A percentile compares a stretch with the other conserved stretches of the same genome.
Conservation (phyloP, 2,888 invertebrate species). For the Petrolisthes manimaculis region DNA sequence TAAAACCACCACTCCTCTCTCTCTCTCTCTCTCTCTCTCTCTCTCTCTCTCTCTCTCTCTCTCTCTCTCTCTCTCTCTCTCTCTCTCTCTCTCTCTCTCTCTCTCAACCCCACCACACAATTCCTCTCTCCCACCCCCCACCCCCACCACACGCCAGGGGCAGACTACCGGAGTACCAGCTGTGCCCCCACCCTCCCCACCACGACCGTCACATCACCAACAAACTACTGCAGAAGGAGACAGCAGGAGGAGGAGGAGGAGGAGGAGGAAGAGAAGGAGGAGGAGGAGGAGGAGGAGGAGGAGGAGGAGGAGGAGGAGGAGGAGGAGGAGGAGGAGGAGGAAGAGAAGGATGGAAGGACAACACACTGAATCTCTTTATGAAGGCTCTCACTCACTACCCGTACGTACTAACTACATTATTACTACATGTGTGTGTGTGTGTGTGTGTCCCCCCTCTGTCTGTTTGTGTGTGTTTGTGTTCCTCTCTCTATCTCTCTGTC, state of each 20-base stretch:
- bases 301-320: too few relatives aligned
- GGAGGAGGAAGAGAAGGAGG: too few relatives aligned
- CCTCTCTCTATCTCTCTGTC: constrained; percentile 4
- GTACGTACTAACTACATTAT: too few relatives aligned
- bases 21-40: background rate
- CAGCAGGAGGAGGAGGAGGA: too few relatives aligned
- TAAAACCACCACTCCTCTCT: background rate
- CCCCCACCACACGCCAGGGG: too few relatives aligned
- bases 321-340: too few relatives aligned
- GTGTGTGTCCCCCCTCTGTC: too few relatives aligned
- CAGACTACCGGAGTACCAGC: background rate
- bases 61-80: constrained; percentile 6
- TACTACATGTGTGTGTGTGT: too few relatives aligned
- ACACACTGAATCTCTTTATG: background rate
- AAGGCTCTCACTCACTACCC: background rate
- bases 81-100: constrained; percentile 25
- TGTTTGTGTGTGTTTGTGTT: constrained; percentile 18
- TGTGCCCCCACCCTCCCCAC: background rate
- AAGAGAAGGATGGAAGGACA: background rate
- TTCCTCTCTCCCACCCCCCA: background rate
- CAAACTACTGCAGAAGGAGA: background rate
- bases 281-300: too few relatives aligned
- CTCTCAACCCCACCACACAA: background rate
- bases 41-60: background rate
- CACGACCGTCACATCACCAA: constrained; percentile 1